These are phyloP conservation scores for Miichthys miiuy DNA, from an alignment of 2,797 vertebrate genomes.

Conservation along the genomic window DNA sequence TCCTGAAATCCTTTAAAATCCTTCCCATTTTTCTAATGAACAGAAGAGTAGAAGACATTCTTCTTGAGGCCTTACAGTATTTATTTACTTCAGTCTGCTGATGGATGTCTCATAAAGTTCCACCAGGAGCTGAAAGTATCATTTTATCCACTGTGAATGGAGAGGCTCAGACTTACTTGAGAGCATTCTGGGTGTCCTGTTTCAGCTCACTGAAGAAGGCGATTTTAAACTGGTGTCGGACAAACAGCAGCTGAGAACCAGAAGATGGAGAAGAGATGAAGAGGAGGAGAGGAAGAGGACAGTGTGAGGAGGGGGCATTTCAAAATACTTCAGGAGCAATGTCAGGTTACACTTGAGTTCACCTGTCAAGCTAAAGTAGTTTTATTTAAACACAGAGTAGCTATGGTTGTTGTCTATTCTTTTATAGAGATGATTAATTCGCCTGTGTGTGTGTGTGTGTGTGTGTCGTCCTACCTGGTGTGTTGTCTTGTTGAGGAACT, in stretches of 20 bases:
- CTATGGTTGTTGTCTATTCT: not conserved
- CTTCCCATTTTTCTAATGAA: not conserved
- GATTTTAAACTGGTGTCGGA: constrained; percentile 99
- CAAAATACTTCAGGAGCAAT: not conserved
- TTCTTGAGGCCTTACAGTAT: not conserved
- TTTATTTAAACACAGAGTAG: not conserved
- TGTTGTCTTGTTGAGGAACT: constrained; percentile 99
- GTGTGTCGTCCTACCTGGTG: constrained; percentile 89
- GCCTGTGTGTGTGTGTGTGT: not conserved
- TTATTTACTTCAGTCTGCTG: not conserved
- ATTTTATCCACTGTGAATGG: not conserved
- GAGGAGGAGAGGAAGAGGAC: not conserved
- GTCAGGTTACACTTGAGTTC: not conserved
- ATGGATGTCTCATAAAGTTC: not conserved
- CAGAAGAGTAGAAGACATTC: no score
- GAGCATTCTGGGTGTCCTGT: constrained; percentile 97
- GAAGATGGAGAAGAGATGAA: not conserved
- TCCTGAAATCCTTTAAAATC: not conserved
- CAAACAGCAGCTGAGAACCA: constrained; percentile 92
- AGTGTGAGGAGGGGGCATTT: not conserved
- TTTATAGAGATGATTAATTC: no score
- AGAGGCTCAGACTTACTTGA: constrained; percentile 89
- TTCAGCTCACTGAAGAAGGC: constrained; percentile 99
- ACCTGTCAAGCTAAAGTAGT: not conserved
- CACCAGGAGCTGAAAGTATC: not conserved